phyloP scores from a whole-genome alignment of 2,113 vertebrate species.

The Phoenicopterus ruber region DNA sequence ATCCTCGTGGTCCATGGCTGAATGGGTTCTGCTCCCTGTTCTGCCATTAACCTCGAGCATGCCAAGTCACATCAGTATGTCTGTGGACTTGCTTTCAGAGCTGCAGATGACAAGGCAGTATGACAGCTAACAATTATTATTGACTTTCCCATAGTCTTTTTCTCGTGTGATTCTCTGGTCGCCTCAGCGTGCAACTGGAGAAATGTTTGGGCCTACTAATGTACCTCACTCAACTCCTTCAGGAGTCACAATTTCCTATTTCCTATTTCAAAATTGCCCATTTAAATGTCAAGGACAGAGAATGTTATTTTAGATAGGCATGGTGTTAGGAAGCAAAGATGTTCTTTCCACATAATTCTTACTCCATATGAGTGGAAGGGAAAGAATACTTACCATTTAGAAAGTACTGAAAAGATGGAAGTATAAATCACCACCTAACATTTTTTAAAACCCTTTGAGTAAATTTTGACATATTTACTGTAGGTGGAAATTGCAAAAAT shows the following conservation, averaged over 20 bases:
- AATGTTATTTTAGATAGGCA: not conserved
- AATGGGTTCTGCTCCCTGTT: not conserved
- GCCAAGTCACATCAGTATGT: not conserved
- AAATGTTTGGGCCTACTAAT: not conserved
- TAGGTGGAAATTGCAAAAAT: not conserved
- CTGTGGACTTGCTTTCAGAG: not conserved
- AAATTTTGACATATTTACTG: not conserved
- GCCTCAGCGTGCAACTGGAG: not conserved
- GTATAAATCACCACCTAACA: not conserved
- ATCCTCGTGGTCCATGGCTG: not conserved
- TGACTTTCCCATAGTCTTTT: not conserved
- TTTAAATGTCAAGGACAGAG: not conserved
- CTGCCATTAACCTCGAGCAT: not conserved
- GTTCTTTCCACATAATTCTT: not conserved
- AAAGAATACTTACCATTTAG: not conserved
- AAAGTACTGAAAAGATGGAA: not conserved
- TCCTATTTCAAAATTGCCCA: not conserved
- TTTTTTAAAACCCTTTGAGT: not conserved
- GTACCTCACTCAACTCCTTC: not conserved
- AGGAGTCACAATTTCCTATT: not conserved
- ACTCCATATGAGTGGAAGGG: not conserved
- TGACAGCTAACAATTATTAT: not conserved
- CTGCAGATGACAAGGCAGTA: not conserved
- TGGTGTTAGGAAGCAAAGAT: not conserved
- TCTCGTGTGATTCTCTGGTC: not conserved